A percentile compares a stretch with the other conserved stretches of the same genome.
phyloP scores from a whole-genome alignment of 2,888 invertebrate genomes.

The Ichneumoninae sp. region DNA sequence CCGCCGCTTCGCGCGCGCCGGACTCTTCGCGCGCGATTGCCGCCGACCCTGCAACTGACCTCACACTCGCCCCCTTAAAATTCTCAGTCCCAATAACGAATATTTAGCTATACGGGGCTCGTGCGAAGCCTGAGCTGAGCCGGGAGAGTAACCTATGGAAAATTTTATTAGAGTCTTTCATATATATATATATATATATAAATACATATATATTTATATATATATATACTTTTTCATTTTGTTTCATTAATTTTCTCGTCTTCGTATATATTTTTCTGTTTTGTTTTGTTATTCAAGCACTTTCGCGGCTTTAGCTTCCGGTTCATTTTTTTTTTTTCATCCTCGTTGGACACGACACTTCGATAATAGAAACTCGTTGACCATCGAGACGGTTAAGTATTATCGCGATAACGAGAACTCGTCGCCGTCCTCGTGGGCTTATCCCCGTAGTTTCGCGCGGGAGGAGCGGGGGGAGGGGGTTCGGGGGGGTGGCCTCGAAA shows the following conservation, averaged over 20 bases:
- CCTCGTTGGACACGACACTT: conserved; percentile 19
- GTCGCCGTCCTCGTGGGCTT: conserved; percentile 36
- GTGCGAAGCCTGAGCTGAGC: conserved; percentile 67
- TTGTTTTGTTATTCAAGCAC: conserved; percentile 56
- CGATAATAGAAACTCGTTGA: conserved; percentile 2
- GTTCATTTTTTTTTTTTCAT: background rate
- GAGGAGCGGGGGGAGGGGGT: background rate
- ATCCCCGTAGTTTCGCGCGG: conserved; percentile 27
- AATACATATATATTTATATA: conserved; percentile 14
- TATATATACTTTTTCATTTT: background rate
- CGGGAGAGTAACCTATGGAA: conserved; percentile 69
- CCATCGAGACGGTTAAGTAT: conserved; percentile 19
- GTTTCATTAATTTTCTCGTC: conserved; percentile 12
- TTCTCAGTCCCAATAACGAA: conserved; percentile 63
- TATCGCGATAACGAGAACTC: conserved; percentile 43
- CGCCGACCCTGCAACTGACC: conserved; percentile 42
- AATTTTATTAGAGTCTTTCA: conserved; percentile 70
- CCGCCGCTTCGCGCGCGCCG: conserved; percentile 60
- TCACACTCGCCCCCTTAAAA: conserved; percentile 11
- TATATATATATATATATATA: conserved; percentile 34
- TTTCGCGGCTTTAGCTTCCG: conserved; percentile 49
- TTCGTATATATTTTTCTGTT: conserved; percentile 7
- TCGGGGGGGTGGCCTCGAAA: too few relatives aligned
- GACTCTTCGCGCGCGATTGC: conserved; percentile 57
- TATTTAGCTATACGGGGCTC: conserved; percentile 64